These are phyloP conservation scores for Pseudorectes ferrugineus DNA, from an alignment of 2,113 vertebrate species.

Conservation along the genomic window DNA sequence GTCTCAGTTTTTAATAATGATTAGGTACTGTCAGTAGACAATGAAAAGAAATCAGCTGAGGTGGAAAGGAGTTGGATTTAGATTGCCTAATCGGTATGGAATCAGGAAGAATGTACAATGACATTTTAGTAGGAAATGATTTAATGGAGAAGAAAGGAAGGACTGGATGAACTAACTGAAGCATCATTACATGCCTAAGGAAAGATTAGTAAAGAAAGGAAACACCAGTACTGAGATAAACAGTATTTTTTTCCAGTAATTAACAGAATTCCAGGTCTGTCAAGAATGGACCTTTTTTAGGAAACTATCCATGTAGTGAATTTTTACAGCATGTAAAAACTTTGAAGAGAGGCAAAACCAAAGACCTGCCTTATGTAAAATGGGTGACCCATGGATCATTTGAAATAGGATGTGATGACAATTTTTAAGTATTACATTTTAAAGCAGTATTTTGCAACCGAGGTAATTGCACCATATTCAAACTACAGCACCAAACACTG, in stretches of 20 bases:
- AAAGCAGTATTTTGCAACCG: neutral
- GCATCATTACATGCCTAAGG: neutral
- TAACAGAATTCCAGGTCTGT: neutral
- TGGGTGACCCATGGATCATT: neutral
- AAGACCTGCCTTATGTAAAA: neutral
- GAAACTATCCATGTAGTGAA: neutral
- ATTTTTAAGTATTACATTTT: neutral
- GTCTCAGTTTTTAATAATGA: slow-evolving; percentile 13
- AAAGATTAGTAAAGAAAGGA: neutral
- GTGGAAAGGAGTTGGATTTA: neutral
- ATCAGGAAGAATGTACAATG: slow-evolving; percentile 6
- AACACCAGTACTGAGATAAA: neutral
- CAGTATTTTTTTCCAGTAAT: neutral
- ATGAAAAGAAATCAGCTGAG: neutral
- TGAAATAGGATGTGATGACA: neutral
- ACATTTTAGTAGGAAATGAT: slow-evolving; percentile 56
- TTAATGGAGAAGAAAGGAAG: slow-evolving; percentile 38
- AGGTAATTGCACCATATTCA: neutral
- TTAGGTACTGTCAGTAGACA: neutral
- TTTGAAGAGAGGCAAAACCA: neutral
- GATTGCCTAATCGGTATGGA: neutral
- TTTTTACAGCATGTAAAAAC: neutral
- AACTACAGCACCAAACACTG: neutral
- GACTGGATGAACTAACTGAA: neutral
- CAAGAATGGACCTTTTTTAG: neutral